These are phyloP conservation scores for Pemphigus obesinymphae DNA, from an alignment of 1,140 invertebrate genomes.

Conservation along the genomic window DNA sequence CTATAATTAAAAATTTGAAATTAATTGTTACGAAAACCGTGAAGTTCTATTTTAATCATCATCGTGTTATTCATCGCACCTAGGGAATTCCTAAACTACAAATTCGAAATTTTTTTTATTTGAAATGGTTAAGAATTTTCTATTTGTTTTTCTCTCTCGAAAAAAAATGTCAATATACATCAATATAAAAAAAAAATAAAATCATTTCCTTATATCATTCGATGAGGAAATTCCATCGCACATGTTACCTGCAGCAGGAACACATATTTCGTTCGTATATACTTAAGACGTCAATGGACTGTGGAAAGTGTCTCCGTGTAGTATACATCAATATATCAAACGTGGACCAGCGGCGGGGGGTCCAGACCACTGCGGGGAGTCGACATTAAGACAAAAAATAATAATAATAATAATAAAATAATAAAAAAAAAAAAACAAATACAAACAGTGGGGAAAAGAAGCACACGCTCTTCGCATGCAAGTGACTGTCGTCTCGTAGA, in stretches of 20 bases:
- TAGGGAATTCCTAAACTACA: not conserved
- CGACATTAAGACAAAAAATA: constrained; percentile 39
- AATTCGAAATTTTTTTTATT: no score
- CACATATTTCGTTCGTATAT: constrained; percentile 33
- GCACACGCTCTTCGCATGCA: constrained; percentile 21
- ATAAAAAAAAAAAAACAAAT: constrained; percentile 20
- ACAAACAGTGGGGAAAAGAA: constrained; percentile 20
- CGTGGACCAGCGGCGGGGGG: constrained; percentile 28
- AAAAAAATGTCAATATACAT: not conserved
- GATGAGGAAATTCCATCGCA: not conserved
- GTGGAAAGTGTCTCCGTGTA: constrained; percentile 36
- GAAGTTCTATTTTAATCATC: no score
- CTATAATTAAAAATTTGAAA: not conserved
- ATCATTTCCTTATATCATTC: not conserved
- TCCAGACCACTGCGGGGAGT: constrained; percentile 36
- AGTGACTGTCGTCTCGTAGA: constrained; percentile 27
- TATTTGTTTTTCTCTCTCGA: not conserved
- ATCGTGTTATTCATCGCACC: no score
- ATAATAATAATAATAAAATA: no score
- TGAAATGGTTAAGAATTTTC: not conserved
- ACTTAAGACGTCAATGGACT: constrained; percentile 40
- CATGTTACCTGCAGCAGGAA: no score
- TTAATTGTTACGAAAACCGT: not conserved
- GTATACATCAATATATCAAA: constrained; percentile 39
- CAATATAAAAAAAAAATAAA: not conserved